A percentile compares a stretch with the other conserved stretches of the same genome.
Evolutionary conservation across 2,797 vertebrate genomes (phyloP).

Genomic region (Netta rufina): DNA sequence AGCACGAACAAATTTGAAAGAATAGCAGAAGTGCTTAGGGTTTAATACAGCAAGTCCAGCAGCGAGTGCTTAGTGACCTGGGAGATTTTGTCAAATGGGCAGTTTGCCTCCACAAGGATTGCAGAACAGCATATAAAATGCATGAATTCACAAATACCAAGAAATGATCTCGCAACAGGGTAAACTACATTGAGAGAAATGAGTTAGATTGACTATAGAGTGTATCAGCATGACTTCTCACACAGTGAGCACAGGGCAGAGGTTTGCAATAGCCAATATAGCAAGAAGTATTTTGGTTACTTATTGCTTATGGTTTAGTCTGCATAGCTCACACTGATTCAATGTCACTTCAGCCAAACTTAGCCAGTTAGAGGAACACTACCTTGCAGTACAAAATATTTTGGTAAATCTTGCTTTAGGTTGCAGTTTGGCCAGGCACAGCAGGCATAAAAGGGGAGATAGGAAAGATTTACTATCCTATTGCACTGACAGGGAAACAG

Average conservation of each 20-base stretch:
- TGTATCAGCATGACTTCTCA: neutral
- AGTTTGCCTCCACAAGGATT: neutral
- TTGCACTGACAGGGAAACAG: neutral
- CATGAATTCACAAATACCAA: neutral
- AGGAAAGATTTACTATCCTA: slow-evolving; percentile 4
- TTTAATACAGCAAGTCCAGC: neutral
- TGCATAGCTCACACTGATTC: neutral
- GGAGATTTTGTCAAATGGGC: neutral
- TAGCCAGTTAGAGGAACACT: neutral
- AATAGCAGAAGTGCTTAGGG: neutral
- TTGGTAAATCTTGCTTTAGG: neutral
- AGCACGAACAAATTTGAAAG: neutral
- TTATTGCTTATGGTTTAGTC: neutral
- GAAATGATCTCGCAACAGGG: neutral
- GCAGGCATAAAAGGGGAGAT: neutral
- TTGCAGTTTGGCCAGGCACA: neutral
- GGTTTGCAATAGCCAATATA: neutral
- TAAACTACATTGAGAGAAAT: neutral
- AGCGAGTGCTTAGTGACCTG: neutral
- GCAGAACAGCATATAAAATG: neutral
- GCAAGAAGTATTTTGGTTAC: neutral
- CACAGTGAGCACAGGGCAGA: neutral
- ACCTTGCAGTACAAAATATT: neutral
- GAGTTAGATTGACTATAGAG: neutral
- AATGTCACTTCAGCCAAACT: neutral